Conservation (phyloP, 2,797 vertebrate genomes). For the Acropternis orthonyx region DNA sequence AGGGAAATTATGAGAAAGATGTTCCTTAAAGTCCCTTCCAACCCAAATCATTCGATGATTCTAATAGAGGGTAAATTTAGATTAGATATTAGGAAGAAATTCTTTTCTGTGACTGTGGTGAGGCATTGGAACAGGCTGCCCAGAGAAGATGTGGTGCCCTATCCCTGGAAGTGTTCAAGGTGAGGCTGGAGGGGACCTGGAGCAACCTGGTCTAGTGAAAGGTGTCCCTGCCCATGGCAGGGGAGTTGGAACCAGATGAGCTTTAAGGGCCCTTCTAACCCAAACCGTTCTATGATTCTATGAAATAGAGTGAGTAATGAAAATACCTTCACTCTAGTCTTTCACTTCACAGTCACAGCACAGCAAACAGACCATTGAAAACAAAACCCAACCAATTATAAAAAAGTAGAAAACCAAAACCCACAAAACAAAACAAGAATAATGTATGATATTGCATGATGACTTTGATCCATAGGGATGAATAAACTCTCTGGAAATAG, state of each 20-base stretch:
- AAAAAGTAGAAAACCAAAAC: neutral
- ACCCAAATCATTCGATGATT: neutral
- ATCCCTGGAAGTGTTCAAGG: neutral
- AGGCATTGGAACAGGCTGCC: neutral
- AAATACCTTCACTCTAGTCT: neutral
- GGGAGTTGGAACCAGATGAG: neutral
- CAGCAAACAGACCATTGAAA: neutral
- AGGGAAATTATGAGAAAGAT: neutral
- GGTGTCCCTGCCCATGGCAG: fast-evolving
- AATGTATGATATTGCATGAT: fast-evolving
- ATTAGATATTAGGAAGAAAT: neutral
- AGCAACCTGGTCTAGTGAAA: neutral
- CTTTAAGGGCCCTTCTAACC: neutral
- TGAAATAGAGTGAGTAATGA: neutral
- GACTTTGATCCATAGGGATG: neutral
- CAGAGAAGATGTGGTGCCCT: neutral
- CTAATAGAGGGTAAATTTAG: neutral
- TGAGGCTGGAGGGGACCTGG: neutral
- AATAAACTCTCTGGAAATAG: neutral
- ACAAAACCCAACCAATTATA: fast-evolving
- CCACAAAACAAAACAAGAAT: neutral
- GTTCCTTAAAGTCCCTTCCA: neutral
- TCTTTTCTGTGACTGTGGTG: neutral
- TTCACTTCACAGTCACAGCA: neutral
- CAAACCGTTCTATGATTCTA: neutral